A percentile compares a stretch with the other conserved stretches of the same genome.
These are phyloP conservation scores for Drosophila hamatofila DNA, from an alignment of 2,888 invertebrate genomes.

Conservation along the genomic window DNA sequence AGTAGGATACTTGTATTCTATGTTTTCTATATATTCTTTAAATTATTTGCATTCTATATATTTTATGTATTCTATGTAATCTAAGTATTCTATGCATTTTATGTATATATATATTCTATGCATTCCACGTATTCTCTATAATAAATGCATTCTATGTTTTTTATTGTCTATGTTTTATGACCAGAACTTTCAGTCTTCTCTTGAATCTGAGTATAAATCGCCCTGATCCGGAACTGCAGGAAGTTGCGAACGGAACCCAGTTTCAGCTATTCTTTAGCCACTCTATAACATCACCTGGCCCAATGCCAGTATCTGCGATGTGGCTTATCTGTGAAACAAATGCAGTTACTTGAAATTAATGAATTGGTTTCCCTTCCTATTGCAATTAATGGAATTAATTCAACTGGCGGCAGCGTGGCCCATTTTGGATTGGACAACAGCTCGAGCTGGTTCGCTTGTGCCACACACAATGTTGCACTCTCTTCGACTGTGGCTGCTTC, in stretches of 20 bases:
- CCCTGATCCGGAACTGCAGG: too few relatives aligned
- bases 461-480: conserved; percentile 29
- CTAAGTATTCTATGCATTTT: not conserved
- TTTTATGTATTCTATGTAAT: not conserved
- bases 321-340: not conserved
- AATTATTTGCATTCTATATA: not conserved
- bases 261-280: not conserved
- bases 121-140: not conserved
- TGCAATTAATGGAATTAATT: conserved; percentile 27
- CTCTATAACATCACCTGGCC: not conserved
- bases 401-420: not conserved
- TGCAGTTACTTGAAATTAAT: not conserved
- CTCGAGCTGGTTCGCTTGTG: conserved; percentile 18
- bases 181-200: not conserved
- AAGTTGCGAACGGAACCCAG: not conserved
- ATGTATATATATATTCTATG: not conserved
- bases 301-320: conserved; percentile 3
- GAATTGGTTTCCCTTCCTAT: not conserved
- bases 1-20: not conserved
- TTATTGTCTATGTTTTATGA: not conserved
- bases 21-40: not conserved
- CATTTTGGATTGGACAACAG: conserved; percentile 6
- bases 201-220: too few relatives aligned
- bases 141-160: not conserved
- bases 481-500: not conserved